Evolutionary conservation across 2,113 vertebrate genomes (phyloP), one percentile per base, ranked within the genome.

Genomic region (Cochlearius cochlearius): DNA sequence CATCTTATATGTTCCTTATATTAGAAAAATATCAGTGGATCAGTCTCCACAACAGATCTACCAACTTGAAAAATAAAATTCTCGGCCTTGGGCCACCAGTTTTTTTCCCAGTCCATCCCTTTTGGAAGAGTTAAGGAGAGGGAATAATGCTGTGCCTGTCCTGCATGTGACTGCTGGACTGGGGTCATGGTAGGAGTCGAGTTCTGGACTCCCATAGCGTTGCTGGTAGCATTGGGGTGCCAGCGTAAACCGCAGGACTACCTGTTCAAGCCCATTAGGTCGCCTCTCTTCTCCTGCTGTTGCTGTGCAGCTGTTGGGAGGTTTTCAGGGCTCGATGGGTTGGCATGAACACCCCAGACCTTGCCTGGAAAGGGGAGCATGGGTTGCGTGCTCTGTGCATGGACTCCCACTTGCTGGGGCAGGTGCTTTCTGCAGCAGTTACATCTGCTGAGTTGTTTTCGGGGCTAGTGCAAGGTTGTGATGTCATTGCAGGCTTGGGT

Each of bases 1-100:
- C 93, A 90, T 97, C 91, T 96, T 96, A 84, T 94, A 86, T 71
- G 67, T 94, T 93, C 90, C 68, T 88, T 93, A 55, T 86, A 93
- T 90, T 94, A 88, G 88, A 96, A 96, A 93, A 93, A 74, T 90
- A 94, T 92, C 86, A 25, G 62, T 83, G 59, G 85, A 87, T 95
- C 67, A 59, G 93, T 86, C 50, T 94, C 63, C 26, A 36, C 59
- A 63, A 27, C 67, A 74, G 71, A 76, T 58, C 71, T 83, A 6
- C 69, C 29, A 67, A 30, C 29, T 32, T 90, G 38, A 83, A 53
- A 91, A 94, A 83, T 47, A 80, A 89, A 91, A 69, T 76, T 82
- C 69, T 67, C 4, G 5, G 10, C 52, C 68, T 83, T 83, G 38
- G 91, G 43, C n/a, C 19, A 27, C 47, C 85, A 17, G 5, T 69